These are phyloP conservation scores for Myotis brandtii DNA, from an alignment of 2,113 vertebrate species.

Conservation along the genomic window DNA sequence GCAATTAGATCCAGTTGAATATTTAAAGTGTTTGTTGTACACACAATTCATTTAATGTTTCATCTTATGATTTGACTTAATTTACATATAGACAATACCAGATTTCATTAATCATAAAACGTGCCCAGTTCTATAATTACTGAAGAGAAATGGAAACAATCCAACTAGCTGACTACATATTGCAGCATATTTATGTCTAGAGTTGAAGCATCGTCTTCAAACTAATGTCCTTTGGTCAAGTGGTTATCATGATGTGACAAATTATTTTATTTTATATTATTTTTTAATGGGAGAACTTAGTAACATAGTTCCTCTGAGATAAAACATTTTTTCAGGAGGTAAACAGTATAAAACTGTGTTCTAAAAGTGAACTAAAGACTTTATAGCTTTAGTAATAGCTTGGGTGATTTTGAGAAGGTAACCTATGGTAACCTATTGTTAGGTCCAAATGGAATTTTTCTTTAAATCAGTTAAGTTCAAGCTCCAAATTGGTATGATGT, in stretches of 20 bases:
- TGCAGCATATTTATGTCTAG: slow-evolving; percentile 63
- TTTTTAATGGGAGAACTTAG: slow-evolving; percentile 58
- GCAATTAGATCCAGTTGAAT: slow-evolving; percentile 53
- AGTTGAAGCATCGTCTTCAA: slow-evolving; percentile 62
- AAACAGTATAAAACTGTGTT: slow-evolving; percentile 59
- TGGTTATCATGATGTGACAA: slow-evolving; percentile 47
- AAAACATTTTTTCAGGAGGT: slow-evolving; percentile 43
- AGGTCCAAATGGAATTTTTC: slow-evolving; percentile 60
- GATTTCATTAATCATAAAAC: slow-evolving; percentile 61
- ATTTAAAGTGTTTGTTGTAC: slow-evolving; percentile 58
- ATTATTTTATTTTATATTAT: slow-evolving; percentile 45
- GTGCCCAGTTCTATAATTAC: slow-evolving; percentile 30
- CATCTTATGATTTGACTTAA: slow-evolving; percentile 68
- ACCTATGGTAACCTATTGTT: slow-evolving; percentile 44
- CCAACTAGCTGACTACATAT: slow-evolving; percentile 58
- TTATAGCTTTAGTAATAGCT: slow-evolving; percentile 56
- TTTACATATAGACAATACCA: slow-evolving; percentile 18
- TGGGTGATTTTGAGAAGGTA: slow-evolving; percentile 64
- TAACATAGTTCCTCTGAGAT: slow-evolving; percentile 51
- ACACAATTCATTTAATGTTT: slow-evolving; percentile 58
- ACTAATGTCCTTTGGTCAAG: slow-evolving; percentile 59
- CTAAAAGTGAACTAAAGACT: slow-evolving; percentile 46
- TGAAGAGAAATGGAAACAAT: slow-evolving; percentile 56
- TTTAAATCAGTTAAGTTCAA: slow-evolving; percentile 55
- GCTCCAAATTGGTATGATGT: slow-evolving; percentile 58